These are phyloP conservation scores for Equus quagga DNA, from an alignment of 2,113 vertebrate genomes.

Conservation along the genomic window DNA sequence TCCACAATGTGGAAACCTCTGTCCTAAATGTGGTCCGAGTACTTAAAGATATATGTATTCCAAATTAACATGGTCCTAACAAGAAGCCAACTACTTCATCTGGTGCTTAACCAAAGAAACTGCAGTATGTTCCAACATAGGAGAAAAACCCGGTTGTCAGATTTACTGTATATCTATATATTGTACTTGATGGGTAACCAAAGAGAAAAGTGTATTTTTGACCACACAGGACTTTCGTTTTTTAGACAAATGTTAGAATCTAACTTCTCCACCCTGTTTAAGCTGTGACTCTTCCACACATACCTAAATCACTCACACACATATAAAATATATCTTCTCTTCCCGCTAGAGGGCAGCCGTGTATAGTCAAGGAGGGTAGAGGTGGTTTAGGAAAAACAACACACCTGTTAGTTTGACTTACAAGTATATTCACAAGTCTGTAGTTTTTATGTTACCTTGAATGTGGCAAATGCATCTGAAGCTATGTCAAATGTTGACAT, in stretches of 20 bases:
- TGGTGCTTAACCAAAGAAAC: neutral
- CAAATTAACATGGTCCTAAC: neutral
- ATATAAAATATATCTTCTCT: neutral
- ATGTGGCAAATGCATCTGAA: constrained; percentile 93
- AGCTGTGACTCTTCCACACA: neutral
- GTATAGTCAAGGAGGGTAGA: neutral
- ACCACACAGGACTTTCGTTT: neutral
- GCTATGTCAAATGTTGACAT: constrained; percentile 94
- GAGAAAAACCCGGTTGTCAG: neutral
- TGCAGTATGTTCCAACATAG: neutral
- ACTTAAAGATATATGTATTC: neutral
- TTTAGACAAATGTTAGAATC: neutral
- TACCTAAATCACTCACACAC: neutral
- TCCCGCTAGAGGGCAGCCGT: constrained; percentile 70
- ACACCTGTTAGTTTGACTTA: neutral
- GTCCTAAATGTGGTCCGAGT: neutral
- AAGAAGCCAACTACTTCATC: neutral
- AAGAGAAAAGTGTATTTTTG: neutral
- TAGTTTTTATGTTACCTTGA: constrained; percentile 87
- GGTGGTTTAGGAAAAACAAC: neutral
- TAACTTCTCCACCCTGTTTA: neutral
- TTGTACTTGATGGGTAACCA: neutral
- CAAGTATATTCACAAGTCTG: neutral
- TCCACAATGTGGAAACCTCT: neutral
- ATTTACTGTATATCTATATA: neutral